phyloP scores from a whole-genome alignment of 2,113 vertebrate species.

The Zeus faber region DNA sequence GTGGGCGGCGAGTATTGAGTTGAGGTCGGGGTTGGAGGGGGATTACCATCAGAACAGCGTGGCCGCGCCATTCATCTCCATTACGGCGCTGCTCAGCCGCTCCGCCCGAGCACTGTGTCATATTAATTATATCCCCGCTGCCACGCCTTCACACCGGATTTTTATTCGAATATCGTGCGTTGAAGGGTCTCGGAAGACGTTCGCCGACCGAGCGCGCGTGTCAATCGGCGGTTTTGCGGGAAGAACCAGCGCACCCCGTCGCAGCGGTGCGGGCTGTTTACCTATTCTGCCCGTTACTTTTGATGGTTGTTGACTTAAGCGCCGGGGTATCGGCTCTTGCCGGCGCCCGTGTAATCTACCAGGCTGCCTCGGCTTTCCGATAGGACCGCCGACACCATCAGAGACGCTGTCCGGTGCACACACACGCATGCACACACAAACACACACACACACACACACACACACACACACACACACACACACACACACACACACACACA shows the following conservation, averaged over 20 bases:
- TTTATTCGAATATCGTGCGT: too few species aligned
- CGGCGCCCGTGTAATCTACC: slow-evolving; percentile 25
- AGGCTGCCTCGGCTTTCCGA: slow-evolving; percentile 4
- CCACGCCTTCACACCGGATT: too few species aligned
- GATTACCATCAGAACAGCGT: not conserved
- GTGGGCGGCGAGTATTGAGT: not conserved
- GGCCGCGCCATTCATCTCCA: slow-evolving; percentile 42
- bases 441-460: not conserved
- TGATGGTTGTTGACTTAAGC: slow-evolving; percentile 28
- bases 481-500: not conserved
- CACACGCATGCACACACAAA: not conserved
- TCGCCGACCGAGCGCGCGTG: too few species aligned
- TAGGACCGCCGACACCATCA: slow-evolving; percentile 8
- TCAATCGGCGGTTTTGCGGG: too few species aligned
- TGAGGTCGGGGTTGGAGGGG: not conserved
- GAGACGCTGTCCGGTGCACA: too few species aligned
- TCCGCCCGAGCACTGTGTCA: too few species aligned
- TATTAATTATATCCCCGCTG: too few species aligned
- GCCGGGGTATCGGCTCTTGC: slow-evolving; percentile 19
- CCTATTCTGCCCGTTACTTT: slow-evolving; percentile 22
- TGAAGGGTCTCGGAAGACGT: too few species aligned
- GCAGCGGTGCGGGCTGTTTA: slow-evolving; percentile 14
- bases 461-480: not conserved
- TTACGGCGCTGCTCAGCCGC: too few species aligned
- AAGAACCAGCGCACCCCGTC: too few species aligned